These are phyloP conservation scores for Rhopalosiphum maidis DNA, from an alignment of 1,140 invertebrate genomes.

Conservation along the genomic window DNA sequence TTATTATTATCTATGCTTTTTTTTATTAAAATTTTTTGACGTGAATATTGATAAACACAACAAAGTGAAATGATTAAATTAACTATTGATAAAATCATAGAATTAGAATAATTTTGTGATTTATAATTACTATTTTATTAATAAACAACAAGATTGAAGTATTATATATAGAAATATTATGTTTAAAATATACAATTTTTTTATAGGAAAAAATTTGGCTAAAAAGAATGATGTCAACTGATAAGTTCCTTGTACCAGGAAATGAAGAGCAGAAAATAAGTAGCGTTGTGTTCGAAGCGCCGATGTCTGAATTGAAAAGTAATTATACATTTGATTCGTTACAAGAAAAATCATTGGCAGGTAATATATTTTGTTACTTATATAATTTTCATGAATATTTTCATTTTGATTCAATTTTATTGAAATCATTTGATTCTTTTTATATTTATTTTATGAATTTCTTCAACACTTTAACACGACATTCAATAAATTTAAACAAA, in stretches of 20 bases:
- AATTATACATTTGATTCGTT: neutral
- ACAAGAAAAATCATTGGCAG: neutral
- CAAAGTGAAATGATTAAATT: too few species aligned
- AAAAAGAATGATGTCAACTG: constrained; percentile 16
- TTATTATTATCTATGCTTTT: too few species aligned
- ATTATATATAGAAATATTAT: neutral
- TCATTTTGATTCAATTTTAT: neutral
- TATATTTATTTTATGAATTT: neutral
- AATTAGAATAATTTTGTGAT: too few species aligned
- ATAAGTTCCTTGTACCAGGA: neutral
- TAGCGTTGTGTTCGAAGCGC: constrained; percentile 21
- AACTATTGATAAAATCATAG: too few species aligned
- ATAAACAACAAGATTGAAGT: neutral
- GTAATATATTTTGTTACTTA: neutral
- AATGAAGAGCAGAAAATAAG: neutral
- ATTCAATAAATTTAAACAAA: neutral
- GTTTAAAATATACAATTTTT: neutral
- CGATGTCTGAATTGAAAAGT: constrained; percentile 23
- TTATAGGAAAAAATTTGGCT: constrained; percentile 28
- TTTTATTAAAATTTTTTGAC: too few species aligned
- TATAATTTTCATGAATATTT: neutral
- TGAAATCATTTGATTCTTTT: neutral
- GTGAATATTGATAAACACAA: too few species aligned
- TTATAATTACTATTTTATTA: neutral
- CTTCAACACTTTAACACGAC: neutral